Conservation (phyloP, 2,797 vertebrate genomes). For the Iguana delicatissima region DNA sequence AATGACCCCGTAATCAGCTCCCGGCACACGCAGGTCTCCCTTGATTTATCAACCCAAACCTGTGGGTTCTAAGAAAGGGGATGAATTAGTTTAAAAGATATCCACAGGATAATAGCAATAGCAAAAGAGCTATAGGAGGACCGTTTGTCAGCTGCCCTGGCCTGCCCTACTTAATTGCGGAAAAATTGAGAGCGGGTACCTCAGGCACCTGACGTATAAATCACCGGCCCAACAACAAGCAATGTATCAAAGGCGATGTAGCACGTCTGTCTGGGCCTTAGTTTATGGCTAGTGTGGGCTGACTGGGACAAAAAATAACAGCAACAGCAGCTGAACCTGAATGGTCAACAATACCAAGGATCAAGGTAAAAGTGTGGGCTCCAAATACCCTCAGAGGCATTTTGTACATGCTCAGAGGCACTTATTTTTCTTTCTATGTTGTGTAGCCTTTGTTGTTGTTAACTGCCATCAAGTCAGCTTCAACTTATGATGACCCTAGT, state of each 20-base stretch:
- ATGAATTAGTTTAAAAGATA: slow-evolving; percentile 76
- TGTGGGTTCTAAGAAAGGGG: slow-evolving; percentile 61
- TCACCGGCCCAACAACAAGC: slow-evolving; percentile 69
- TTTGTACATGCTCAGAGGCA: too few species aligned
- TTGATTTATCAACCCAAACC: slow-evolving; percentile 81
- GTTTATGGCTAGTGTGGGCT: slow-evolving; percentile 11
- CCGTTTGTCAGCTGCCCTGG: slow-evolving; percentile 74
- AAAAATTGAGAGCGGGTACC: slow-evolving; percentile 71
- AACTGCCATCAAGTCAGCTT: too few species aligned
- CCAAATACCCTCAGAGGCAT: not conserved
- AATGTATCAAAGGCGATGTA: slow-evolving; percentile 64
- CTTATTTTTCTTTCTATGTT: too few species aligned
- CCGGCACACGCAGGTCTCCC: slow-evolving; percentile 64
- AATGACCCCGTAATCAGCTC: slow-evolving; percentile 76
- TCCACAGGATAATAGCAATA: slow-evolving; percentile 68
- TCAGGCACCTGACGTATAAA: slow-evolving; percentile 71
- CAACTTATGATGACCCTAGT: too few species aligned
- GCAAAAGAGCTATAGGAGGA: slow-evolving; percentile 68
- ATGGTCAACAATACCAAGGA: not conserved
- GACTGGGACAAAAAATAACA: not conserved
- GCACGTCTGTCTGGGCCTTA: slow-evolving; percentile 21
- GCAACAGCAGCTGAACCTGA: not conserved
- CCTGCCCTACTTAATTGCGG: slow-evolving; percentile 75
- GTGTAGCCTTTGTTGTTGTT: not conserved
- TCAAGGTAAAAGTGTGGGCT: not conserved